Evolutionary conservation across 2,797 vertebrate species (phyloP).

Genomic region (Lerista edwardsae): DNA sequence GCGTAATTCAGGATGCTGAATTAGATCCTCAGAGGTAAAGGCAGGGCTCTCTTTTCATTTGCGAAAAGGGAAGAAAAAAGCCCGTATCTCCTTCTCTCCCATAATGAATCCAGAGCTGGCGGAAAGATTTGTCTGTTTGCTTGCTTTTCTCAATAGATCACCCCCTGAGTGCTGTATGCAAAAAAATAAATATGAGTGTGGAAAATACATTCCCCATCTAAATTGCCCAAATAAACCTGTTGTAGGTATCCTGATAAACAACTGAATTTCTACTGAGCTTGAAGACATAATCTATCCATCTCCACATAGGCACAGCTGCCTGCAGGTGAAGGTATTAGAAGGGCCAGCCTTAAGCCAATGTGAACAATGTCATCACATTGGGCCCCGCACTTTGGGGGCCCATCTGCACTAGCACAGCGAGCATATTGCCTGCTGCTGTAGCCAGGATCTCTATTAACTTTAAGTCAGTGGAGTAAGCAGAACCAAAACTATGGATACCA

Average conservation of each 20-base stretch:
- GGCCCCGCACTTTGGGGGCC: too few relatives aligned
- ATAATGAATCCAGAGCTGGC: conserved; percentile 54
- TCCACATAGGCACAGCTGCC: not conserved
- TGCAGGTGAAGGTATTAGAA: too few relatives aligned
- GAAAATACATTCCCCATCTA: conserved; percentile 64
- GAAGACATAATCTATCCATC: not conserved
- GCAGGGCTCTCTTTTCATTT: conserved; percentile 57
- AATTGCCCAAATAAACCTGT: conserved; percentile 61
- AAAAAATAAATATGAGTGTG: conserved; percentile 45
- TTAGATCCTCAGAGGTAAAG: conserved; percentile 40
- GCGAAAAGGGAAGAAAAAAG: conserved; percentile 32
- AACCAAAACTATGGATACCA: too few relatives aligned
- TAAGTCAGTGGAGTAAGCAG: too few relatives aligned
- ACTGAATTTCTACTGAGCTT: not conserved
- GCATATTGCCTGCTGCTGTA: too few relatives aligned
- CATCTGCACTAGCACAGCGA: too few relatives aligned
- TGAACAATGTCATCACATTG: too few relatives aligned
- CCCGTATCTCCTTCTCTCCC: conserved; percentile 67
- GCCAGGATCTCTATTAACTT: too few relatives aligned
- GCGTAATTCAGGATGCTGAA: conserved; percentile 1
- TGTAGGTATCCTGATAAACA: conserved; percentile 5
- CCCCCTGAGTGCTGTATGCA: conserved; percentile 39
- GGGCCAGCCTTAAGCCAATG: too few relatives aligned
- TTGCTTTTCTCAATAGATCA: conserved; percentile 67
- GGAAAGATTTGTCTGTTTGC: conserved; percentile 63